A percentile compares a stretch with the other conserved stretches of the same genome.
These are phyloP conservation scores for Musca domestica DNA, from an alignment of 1,140 invertebrate genomes.

Conservation along the genomic window DNA sequence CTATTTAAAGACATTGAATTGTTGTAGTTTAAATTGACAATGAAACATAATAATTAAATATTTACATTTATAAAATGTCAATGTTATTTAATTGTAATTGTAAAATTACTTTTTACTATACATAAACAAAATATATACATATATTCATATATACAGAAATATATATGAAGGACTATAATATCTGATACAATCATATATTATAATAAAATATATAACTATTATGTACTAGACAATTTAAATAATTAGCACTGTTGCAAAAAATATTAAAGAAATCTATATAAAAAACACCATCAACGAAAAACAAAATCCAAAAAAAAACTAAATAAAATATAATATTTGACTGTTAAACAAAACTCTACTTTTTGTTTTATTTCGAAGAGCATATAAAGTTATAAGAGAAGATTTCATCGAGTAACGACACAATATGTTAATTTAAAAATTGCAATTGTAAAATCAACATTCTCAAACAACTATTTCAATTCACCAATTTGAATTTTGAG, in stretches of 20 bases:
- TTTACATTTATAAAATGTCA: conserved; percentile 4
- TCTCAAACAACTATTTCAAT: too few species aligned
- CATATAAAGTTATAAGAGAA: too few species aligned
- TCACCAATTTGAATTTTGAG: too few species aligned
- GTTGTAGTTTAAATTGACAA: background rate
- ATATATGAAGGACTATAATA: conserved; percentile 14
- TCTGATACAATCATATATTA: conserved; percentile 22
- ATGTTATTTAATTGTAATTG: conserved; percentile 21
- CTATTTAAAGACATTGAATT: background rate
- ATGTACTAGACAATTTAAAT: conserved; percentile 2
- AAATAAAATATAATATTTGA: conserved; percentile 19
- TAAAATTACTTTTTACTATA: too few species aligned
- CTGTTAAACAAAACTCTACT: conserved; percentile 14
- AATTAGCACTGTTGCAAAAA: conserved; percentile 20
- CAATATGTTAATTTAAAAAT: too few species aligned
- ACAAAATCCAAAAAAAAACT: conserved; percentile 1
- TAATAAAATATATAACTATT: background rate
- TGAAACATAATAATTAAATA: background rate
- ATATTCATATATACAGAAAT: background rate
- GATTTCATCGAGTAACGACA: too few species aligned
- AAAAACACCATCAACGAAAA: conserved; percentile 4
- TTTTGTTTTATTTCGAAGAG: too few species aligned
- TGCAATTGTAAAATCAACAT: too few species aligned
- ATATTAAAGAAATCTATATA: conserved; percentile 10
- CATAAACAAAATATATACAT: background rate